Evolutionary conservation across 2,888 invertebrate genomes (phyloP).

Genomic region (Bombyx huttoni): DNA sequence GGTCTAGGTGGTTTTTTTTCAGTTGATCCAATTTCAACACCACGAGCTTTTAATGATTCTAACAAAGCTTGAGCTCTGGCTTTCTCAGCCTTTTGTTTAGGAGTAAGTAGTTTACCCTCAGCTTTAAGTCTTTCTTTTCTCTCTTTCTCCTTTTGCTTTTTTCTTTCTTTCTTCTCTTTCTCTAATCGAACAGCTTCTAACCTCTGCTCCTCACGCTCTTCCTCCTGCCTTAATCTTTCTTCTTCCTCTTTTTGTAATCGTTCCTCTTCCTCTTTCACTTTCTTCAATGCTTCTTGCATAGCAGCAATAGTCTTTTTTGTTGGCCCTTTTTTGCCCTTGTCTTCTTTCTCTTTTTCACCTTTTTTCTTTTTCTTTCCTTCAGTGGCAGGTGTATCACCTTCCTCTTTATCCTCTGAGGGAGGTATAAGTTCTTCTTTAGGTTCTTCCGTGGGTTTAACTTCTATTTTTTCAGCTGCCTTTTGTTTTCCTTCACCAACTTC

Average conservation of each 20-base stretch:
- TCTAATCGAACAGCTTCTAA: slow-evolving; percentile 84
- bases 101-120: slow-evolving; percentile 95
- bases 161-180: slow-evolving; percentile 88
- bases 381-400: slow-evolving; percentile 33
- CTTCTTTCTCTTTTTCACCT: slow-evolving; percentile 58
- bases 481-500: slow-evolving; percentile 28
- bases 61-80: slow-evolving; percentile 91
- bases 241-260: slow-evolving; percentile 80
- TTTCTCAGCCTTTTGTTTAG: slow-evolving; percentile 93
- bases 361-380: slow-evolving; percentile 66
- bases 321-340: slow-evolving; percentile 79
- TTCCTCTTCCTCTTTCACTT: slow-evolving; percentile 92
- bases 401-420: slow-evolving; percentile 47
- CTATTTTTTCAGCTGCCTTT: slow-evolving; percentile 25
- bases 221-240: slow-evolving; percentile 81
- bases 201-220: slow-evolving; percentile 80
- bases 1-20: slow-evolving; percentile 74
- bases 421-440: slow-evolving; percentile 51
- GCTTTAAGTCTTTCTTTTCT: slow-evolving; percentile 92
- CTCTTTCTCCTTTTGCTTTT: slow-evolving; percentile 94
- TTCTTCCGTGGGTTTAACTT: slow-evolving; percentile 26
- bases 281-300: slow-evolving; percentile 93
- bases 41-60: slow-evolving; percentile 90
- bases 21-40: slow-evolving; percentile 83
- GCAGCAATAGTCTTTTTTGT: slow-evolving; percentile 90